Base-by-base conservation (phyloP, 2,888 invertebrate species). In the Cynaeus angustus region DNA sequence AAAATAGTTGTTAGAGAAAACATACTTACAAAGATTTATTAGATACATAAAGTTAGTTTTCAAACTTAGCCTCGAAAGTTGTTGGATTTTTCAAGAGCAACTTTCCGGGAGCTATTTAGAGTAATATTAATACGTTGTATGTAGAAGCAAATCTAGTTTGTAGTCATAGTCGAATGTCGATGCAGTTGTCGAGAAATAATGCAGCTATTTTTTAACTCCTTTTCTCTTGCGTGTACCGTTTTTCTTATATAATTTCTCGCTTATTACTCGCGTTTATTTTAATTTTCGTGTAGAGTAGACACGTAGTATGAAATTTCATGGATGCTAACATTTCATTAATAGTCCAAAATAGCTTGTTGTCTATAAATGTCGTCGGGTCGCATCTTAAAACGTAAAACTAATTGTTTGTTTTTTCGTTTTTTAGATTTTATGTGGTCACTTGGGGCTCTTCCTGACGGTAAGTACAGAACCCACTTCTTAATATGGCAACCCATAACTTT, bases 341-440 rank as follows among this genome's bases (percentile, higher is more conserved):
- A 78, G 75, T 74, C 41, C 62, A 58, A 68, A n/a, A 61, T 61
- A 70, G 68, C 64, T 71, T 74, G n/a, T n/a, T n/a, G 33, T 72
- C 58, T 72, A 16, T 76, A 67, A 73, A 77, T 77, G 75, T 77
- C 61, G 53, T n/a, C 73, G 72, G 72, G 66, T 43, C 70, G 66
- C 61, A 64, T 28, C 10, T 59, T 43, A 37, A 66, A 26, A 55
- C 73, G 68, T 55, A 66, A 65, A 13, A 83, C 82, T 83, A 82
- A 82, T 81, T 77, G 28, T 59, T 59, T 59, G 73, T 72, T 74
- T 81, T 84, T 85, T 83, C 82, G 78, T 80, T 89, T 90, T 94
- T 89, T 94, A 96, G 96, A 96, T 94, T 96, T 96, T 92, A 96
- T 96, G 95, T 96, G 96, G 96, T 96, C 96, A 89, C 92, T 96